Evolutionary conservation across 1,140 invertebrate species (phyloP).

Genomic region (Procambarus clarkii): DNA sequence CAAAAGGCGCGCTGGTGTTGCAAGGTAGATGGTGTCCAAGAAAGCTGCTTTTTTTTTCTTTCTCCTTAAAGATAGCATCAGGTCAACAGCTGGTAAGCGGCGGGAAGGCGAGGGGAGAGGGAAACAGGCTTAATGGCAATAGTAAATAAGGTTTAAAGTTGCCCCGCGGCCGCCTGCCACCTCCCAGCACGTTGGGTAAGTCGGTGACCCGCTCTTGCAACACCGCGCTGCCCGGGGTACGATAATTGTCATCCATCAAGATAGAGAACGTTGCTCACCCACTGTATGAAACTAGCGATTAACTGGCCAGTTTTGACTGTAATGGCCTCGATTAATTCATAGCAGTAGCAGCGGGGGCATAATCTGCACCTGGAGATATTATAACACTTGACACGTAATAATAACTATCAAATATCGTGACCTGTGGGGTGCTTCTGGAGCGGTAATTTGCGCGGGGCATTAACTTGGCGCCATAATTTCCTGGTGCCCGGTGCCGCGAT

Average conservation of each 20-base stretch:
- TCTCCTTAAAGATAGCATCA: slow-evolving; percentile 7
- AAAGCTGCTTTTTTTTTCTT: background rate
- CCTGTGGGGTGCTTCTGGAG: background rate
- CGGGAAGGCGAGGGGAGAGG: background rate
- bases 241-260: background rate
- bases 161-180: background rate
- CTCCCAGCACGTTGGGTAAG: background rate
- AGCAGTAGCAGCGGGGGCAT: background rate
- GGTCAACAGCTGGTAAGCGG: slow-evolving; percentile 11
- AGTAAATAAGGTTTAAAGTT: background rate
- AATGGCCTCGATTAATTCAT: background rate
- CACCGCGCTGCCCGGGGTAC: slow-evolving; percentile 3
- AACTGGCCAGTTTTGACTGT: background rate
- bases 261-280: background rate
- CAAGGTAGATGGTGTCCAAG: background rate
- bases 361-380: background rate
- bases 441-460: too few relatives aligned
- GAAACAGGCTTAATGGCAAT: background rate
- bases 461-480: too few relatives aligned
- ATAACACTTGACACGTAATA: background rate
- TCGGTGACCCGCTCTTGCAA: background rate
- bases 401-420: background rate
- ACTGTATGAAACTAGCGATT: too few relatives aligned
- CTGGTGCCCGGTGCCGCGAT: too few relatives aligned
- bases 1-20: background rate